phyloP scores from a whole-genome alignment of 1,140 invertebrate genomes.

The Panagrolaimus sp. region DNA sequence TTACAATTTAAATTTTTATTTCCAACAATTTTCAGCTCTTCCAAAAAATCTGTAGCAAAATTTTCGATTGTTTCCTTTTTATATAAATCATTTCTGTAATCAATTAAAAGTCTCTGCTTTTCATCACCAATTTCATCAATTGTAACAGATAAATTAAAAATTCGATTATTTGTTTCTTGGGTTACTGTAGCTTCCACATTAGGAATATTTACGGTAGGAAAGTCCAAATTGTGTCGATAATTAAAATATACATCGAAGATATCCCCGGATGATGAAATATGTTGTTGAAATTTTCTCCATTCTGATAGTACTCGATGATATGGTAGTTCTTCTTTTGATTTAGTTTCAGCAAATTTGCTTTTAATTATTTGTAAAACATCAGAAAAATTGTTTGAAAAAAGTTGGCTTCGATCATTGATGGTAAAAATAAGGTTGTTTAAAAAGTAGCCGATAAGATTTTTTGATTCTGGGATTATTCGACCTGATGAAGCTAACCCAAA shows the following conservation, averaged over 20 bases:
- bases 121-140: constrained; percentile 37
- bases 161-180: constrained; percentile 42
- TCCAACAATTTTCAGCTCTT: background rate
- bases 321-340: constrained; percentile 35
- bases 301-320: constrained; percentile 41
- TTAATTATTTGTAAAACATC: constrained; percentile 25
- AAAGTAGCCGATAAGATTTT: constrained; percentile 49
- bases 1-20: background rate
- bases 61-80: constrained; percentile 13
- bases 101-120: constrained; percentile 25
- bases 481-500: constrained; percentile 40
- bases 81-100: constrained; percentile 27
- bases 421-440: constrained; percentile 46
- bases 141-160: constrained; percentile 44
- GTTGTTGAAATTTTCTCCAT: background rate
- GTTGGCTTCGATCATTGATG: background rate
- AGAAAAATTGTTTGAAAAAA: constrained; percentile 4
- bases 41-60: constrained; percentile 20
- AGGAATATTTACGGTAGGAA: constrained; percentile 36
- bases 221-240: constrained; percentile 49
- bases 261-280: background rate
- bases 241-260: constrained; percentile 50
- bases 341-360: constrained; percentile 7
- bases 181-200: constrained; percentile 21
- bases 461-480: constrained; percentile 25